These are phyloP conservation scores for Penaeus indicus DNA, from an alignment of 1,140 invertebrate genomes.

Conservation along the genomic window DNA sequence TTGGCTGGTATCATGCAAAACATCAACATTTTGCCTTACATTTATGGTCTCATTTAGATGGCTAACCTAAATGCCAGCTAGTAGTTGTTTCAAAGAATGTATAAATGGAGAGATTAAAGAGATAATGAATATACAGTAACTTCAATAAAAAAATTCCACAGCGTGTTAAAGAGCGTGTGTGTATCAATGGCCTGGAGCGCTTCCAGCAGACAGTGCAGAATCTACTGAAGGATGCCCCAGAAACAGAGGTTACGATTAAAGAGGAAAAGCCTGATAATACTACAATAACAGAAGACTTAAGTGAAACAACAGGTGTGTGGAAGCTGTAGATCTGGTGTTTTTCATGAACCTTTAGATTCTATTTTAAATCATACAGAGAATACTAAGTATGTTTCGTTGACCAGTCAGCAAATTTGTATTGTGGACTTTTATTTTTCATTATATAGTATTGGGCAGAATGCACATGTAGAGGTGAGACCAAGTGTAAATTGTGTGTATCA, in stretches of 20 bases:
- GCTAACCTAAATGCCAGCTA: no score
- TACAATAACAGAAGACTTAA: not conserved
- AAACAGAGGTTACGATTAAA: not conserved
- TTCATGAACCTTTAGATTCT: no score
- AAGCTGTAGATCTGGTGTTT: not conserved
- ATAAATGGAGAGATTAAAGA: not conserved
- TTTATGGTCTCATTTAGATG: no score
- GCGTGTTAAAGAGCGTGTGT: constrained; percentile 11
- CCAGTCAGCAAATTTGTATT: no score
- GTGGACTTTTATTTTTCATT: no score
- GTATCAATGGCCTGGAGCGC: constrained; percentile 18
- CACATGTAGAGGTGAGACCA: no score
- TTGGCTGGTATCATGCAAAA: no score
- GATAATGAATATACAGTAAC: not conserved
- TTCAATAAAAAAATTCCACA: not conserved
- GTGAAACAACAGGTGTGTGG: not conserved
- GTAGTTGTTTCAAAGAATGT: not conserved
- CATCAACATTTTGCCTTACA: no score
- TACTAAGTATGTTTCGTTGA: no score
- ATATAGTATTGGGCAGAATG: no score
- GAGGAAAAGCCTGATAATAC: not conserved
- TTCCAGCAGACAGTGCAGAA: constrained; percentile 13
- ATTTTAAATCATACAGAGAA: no score
- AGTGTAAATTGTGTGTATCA: not conserved
- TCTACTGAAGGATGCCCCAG: constrained; percentile 51